Conservation (phyloP, 2,113 vertebrate species). For the Meleagris gallopavo region DNA sequence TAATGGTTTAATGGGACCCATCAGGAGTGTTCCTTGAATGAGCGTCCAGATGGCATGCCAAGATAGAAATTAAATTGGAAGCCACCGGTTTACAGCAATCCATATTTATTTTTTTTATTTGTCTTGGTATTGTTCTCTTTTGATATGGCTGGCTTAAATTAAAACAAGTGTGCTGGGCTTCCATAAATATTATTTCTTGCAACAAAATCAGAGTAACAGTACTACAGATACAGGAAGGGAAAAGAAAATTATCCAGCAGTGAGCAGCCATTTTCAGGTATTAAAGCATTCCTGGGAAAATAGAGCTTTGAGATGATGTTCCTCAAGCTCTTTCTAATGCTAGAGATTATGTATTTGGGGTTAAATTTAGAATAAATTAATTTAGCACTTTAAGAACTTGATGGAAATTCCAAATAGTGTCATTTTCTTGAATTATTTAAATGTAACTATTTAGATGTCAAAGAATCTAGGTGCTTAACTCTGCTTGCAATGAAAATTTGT, state of each 20-base stretch:
- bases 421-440: neutral
- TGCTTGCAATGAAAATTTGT: neutral
- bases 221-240: neutral
- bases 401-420: neutral
- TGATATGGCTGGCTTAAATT: neutral
- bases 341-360: neutral
- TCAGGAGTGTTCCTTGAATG: neutral
- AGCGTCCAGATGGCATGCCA: neutral
- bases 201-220: neutral
- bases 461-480: neutral
- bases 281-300: neutral
- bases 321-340: neutral
- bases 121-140: neutral
- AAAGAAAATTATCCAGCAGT: neutral
- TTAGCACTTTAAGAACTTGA: neutral
- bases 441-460: neutral
- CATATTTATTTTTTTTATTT: neutral
- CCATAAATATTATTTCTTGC: neutral
- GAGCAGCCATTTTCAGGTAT: neutral
- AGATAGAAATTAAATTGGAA: neutral
- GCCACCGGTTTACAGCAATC: neutral
- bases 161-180: neutral
- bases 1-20: neutral
- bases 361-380: neutral
- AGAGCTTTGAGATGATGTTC: neutral